Conservation (phyloP, 2,888 invertebrate species). For the Caenorhabditis doughertyi region DNA sequence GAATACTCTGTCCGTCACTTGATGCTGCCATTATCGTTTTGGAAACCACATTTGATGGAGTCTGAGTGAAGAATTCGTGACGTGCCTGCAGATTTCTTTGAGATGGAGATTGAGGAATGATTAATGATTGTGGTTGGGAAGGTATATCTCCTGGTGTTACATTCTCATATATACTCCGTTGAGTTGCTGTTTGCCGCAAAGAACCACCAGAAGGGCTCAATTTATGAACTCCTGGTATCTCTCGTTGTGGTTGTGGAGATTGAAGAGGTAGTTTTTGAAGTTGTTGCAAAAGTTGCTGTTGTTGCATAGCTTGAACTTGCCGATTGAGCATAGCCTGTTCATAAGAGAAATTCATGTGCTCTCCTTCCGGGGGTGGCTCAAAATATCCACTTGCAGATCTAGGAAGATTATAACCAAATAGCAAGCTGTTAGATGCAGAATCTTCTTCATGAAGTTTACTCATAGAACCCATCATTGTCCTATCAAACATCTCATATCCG, state of each 20-base stretch:
- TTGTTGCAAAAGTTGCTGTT: slow-evolving; percentile 51
- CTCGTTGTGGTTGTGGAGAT: slow-evolving; percentile 33
- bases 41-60: slow-evolving; percentile 58
- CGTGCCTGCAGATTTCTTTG: slow-evolving; percentile 45
- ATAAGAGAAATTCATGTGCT: slow-evolving; percentile 65
- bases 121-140: slow-evolving; percentile 44
- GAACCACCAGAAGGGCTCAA: slow-evolving; percentile 46
- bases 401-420: slow-evolving; percentile 66
- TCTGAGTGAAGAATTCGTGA: slow-evolving; percentile 58
- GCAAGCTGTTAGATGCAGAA: slow-evolving; percentile 46
- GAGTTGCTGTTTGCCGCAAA: slow-evolving; percentile 50
- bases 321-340: slow-evolving; percentile 62
- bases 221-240: slow-evolving; percentile 46
- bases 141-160: slow-evolving; percentile 40
- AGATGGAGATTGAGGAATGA: slow-evolving; percentile 41
- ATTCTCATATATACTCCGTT: slow-evolving; percentile 64
- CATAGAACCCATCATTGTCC: slow-evolving; percentile 70
- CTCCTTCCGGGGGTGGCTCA: slow-evolving; percentile 60
- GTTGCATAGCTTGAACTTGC: slow-evolving; percentile 32
- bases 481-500: slow-evolving; percentile 49
- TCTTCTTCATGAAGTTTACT: slow-evolving; percentile 70
- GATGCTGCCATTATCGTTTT: slow-evolving; percentile 56
- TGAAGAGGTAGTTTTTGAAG: slow-evolving; percentile 51
- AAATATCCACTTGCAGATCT: slow-evolving; percentile 76
- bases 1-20: slow-evolving; percentile 47